Percentiles rank a stretch among this genome's conserved stretches.
phyloP scores from a whole-genome alignment of 2,113 vertebrate species.

The Gambusia holbrooki region DNA sequence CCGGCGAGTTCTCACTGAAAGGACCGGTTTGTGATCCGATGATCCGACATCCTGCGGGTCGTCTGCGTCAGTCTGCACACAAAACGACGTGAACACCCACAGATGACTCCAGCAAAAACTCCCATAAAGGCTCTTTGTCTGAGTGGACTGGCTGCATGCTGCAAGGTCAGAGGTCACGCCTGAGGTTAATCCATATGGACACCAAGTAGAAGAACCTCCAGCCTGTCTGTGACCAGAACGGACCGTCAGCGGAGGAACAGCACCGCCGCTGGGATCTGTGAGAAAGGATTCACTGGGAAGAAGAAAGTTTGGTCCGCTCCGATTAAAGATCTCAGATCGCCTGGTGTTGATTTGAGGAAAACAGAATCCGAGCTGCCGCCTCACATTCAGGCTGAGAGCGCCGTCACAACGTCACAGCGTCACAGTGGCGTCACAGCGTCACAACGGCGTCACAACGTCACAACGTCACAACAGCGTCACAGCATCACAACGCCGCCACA shows the following conservation, averaged over 20 bases:
- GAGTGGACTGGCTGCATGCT: background rate
- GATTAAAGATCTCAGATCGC: background rate
- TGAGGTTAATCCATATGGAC: slow-evolving; percentile 4
- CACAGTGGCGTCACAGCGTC: no score
- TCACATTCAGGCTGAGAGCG: background rate
- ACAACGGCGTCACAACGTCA: no score
- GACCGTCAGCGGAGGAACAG: background rate
- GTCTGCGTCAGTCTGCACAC: background rate
- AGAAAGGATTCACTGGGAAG: background rate
- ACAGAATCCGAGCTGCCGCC: slow-evolving; percentile 9
- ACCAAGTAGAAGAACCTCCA: background rate
- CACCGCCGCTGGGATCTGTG: background rate
- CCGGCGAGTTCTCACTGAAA: background rate
- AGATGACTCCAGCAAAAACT: background rate
- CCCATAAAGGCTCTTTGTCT: background rate
- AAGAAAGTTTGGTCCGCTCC: background rate
- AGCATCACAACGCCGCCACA: no score
- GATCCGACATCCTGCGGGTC: slow-evolving; percentile 7
- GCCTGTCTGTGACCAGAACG: background rate
- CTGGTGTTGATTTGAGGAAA: slow-evolving; percentile 3
- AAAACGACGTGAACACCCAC: background rate
- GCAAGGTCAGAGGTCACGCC: slow-evolving; percentile 24
- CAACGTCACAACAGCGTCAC: no score
- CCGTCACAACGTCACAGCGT: background rate
- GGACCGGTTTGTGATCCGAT: background rate